Conservation (phyloP, 2,797 vertebrate genomes). For the Carapus acus region DNA sequence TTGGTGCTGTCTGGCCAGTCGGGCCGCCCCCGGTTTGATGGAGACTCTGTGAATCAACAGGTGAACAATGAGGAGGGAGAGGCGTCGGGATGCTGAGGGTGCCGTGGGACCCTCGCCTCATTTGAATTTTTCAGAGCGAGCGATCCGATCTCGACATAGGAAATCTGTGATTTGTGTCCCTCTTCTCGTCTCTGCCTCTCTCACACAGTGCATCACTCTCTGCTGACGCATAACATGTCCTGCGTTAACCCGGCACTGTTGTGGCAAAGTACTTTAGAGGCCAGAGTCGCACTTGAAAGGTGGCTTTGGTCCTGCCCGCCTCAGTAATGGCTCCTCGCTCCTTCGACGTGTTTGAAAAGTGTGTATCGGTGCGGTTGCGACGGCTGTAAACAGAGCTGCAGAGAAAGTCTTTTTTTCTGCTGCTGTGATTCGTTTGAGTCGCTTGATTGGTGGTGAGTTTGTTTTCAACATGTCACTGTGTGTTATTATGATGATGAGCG, state of each 20-base stretch:
- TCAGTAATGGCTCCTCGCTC: slow-evolving; percentile 59
- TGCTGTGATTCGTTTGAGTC: slow-evolving; percentile 48
- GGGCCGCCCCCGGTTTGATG: slow-evolving; percentile 17
- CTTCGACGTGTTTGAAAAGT: slow-evolving; percentile 72
- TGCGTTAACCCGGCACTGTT: slow-evolving; percentile 62
- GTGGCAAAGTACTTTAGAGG: slow-evolving; percentile 58
- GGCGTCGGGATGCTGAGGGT: slow-evolving; percentile 37
- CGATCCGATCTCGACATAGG: too few relatives aligned
- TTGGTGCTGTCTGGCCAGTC: slow-evolving; percentile 52
- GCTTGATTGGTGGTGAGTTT: slow-evolving; percentile 37
- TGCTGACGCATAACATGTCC: slow-evolving; percentile 62
- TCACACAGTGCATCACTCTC: slow-evolving; percentile 26
- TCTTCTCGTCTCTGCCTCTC: slow-evolving; percentile 17
- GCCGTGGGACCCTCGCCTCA: slow-evolving; percentile 48
- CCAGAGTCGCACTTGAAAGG: slow-evolving; percentile 71
- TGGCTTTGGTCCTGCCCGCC: slow-evolving; percentile 50
- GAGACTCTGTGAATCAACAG: slow-evolving; percentile 48
- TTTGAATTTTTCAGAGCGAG: too few relatives aligned
- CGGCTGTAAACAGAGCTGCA: slow-evolving; percentile 60
- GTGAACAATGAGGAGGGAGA: slow-evolving; percentile 44
- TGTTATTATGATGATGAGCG: slow-evolving; percentile 37
- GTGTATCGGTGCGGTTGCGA: slow-evolving; percentile 64
- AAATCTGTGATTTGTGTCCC: slow-evolving; percentile 6
- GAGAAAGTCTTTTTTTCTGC: slow-evolving; percentile 54
- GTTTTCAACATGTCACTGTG: slow-evolving; percentile 46